Evolutionary conservation across 2,113 vertebrate species (phyloP).

Genomic region (Rattus norvegicus): GRCr8 NC_086028.1:98790501-98791000

Average conservation of each 20-base stretch:
- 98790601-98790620: slow-evolving; percentile 83
- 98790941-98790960: not conserved
- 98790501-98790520: slow-evolving; percentile 86
- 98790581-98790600: slow-evolving; percentile 86
- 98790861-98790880: not conserved
- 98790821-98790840: slow-evolving; percentile 8
- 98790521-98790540: slow-evolving; percentile 83
- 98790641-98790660: slow-evolving; percentile 72
- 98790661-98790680: slow-evolving; percentile 79
- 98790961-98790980: not conserved
- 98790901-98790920: not conserved
- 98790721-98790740: not conserved
- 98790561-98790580: slow-evolving; percentile 81
- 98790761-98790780: not conserved
- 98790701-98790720: not conserved
- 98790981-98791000: rapidly evolving
- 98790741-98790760: not conserved
- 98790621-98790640: slow-evolving; percentile 74
- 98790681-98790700: not conserved
- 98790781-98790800: not conserved
- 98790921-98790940: not conserved
- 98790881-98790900: not conserved
- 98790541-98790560: slow-evolving; percentile 83
- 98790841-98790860: not conserved
- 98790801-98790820: not conserved